Evolutionary conservation across 2,888 invertebrate genomes (phyloP).

Genomic region (Strigamia crassipes): DNA sequence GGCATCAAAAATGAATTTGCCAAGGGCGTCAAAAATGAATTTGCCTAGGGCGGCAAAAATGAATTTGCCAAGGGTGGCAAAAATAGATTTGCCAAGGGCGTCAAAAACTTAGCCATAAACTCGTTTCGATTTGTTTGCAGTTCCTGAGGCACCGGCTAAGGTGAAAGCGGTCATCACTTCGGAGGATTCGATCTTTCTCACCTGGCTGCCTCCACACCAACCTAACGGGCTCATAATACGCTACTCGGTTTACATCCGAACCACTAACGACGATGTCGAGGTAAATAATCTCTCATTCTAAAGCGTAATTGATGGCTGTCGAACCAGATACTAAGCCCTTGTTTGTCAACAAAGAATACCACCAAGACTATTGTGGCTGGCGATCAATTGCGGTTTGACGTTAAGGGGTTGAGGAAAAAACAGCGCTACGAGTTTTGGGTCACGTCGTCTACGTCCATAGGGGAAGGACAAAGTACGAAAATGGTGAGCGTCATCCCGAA

Average conservation of each 20-base stretch:
- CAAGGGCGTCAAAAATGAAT: too few relatives aligned
- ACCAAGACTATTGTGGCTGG: neutral
- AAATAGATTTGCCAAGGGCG: too few relatives aligned
- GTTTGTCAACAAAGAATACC: neutral
- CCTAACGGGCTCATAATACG: constrained; percentile 83
- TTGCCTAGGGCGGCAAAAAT: too few relatives aligned
- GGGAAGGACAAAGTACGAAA: constrained; percentile 79
- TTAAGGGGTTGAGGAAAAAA: neutral
- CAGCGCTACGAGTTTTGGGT: constrained; percentile 66
- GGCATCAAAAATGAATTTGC: too few relatives aligned
- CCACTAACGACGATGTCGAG: constrained; percentile 52
- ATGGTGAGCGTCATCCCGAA: constrained; percentile 76
- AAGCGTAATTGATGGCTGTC: too few relatives aligned
- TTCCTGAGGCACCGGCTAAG: constrained; percentile 58
- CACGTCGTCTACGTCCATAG: constrained; percentile 78
- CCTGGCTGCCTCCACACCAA: constrained; percentile 84
- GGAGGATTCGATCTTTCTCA: constrained; percentile 56
- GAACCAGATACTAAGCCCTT: too few relatives aligned
- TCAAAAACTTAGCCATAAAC: too few relatives aligned
- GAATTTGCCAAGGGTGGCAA: too few relatives aligned
- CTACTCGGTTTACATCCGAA: constrained; percentile 72
- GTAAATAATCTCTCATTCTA: too few relatives aligned
- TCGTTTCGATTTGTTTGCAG: constrained; percentile 52
- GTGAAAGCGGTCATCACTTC: constrained; percentile 59
- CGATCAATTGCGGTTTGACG: neutral